Base-by-base conservation (phyloP, 2,797 vertebrate species). In the Potorous gilbertii region DNA sequence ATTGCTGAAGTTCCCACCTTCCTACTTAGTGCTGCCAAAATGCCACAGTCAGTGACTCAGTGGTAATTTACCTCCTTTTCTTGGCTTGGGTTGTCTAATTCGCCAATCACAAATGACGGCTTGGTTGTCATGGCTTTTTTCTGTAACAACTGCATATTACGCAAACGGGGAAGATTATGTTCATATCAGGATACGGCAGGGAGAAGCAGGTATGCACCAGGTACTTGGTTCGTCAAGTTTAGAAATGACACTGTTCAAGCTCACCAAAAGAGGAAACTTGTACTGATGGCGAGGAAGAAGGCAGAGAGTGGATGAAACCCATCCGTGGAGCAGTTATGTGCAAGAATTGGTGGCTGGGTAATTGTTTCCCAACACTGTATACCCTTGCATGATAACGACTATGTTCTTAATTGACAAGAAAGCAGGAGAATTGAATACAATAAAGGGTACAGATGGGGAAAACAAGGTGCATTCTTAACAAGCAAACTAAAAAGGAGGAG, bases 21-120 rank as follows among this genome's bases (percentile, higher is more conserved):
- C 56, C 31, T 46, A 91, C 66, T 54, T n/a, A 92, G 81, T 62
- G 57, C n/a, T 18, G 90, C 24, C n/a, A 94, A 94, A 94, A 92
- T 55, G 94, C 46, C 90, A 59, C 46, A 91, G 92, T 59, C 92
- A 66, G 55, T 97, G 87, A 96, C 95, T 92, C 95, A 93, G n/a
- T 90, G 66, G 81, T 66, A 96, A 96, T 92, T 92, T 89, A 66
- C 10, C 16, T 91, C 74, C 46, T 96, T 95, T 95, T 95, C 66
- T 56, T 95, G 92, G 91, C 40, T 96, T 93, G 46, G 74, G 74
- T n/a, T 50, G 24, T 50, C 81, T 96, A 54, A 40, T 56, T 95
- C 96, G 92, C 59, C 54, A 50, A 40, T 10, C 29, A 93, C 81
- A 95, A 94, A 55, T 40, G 55, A 91, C 59, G n/a, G 74, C 27